Base-by-base conservation (phyloP, 2,888 invertebrate genomes). In the Prosapia bicincta region DNA sequence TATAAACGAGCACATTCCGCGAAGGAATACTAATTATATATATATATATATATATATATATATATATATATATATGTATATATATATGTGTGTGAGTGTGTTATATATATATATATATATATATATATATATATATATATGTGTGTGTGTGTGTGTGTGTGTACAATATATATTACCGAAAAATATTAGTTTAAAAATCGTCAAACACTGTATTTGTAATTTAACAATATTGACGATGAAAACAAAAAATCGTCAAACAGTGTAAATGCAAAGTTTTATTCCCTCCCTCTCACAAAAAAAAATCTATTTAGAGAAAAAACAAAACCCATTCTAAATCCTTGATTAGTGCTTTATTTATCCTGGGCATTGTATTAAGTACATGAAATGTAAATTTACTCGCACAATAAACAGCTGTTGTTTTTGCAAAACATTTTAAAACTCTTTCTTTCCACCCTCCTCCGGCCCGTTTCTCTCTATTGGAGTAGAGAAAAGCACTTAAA, bases 341-440 rank as follows among this genome's bases (percentile, higher is more conserved):
- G 54, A 54, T 54, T 54, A 54, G 54, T 54, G 5, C 54, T 54
- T 54, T 54, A 54, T 54, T 54, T 54, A 54, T 54, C 54, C 54
- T 20, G 20, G 7, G 54, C 54, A 54, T 54, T 54, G 20, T 54
- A 54, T 54, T 54, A 54, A 54, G 54, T 54, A 54, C 54, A 54
- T 54, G 54, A 54, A 54, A 54, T 54, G 54, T 54, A 54, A 54
- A 54, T 54, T 54, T 54, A 54, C 20, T 54, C 54, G 10, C 54
- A 54, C 54, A 54, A 54, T 54, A 54, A 54, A 54, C 54, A 54
- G 54, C 54, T 54, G 54, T 54, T 54, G 54, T 54, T 54, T 54
- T 54, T 54, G 54, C 54, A 54, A 54, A 54, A 54, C 54, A 54
- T 54, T 54, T 54, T 54, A 54, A 54, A 54, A 54, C 54, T 54